phyloP scores from a whole-genome alignment of 2,888 invertebrate genomes.

The Steinernema carpocapsae region DNA sequence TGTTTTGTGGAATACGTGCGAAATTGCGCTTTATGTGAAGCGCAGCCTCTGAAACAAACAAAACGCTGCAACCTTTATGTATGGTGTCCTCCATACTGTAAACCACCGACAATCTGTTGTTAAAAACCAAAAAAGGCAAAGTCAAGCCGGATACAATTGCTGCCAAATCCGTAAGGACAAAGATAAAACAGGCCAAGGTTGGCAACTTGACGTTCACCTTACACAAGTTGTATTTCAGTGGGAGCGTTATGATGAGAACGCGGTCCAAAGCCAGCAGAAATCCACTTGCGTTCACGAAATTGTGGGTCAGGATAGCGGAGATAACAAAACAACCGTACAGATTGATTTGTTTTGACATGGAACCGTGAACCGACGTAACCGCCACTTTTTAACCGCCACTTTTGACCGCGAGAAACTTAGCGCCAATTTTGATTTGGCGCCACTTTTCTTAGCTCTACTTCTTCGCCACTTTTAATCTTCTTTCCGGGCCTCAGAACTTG shows the following conservation, averaged over 20 bases:
- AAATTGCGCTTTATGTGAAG: no score
- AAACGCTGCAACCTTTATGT: no score
- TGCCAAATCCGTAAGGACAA: background rate
- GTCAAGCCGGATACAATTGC: background rate
- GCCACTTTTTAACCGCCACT: no score
- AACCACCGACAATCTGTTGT: background rate
- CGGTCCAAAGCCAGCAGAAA: background rate
- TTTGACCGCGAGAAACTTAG: no score
- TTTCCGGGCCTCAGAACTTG: no score
- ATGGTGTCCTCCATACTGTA: background rate
- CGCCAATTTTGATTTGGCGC: no score
- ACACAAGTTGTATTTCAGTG: background rate
- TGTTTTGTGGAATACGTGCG: background rate
- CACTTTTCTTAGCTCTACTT: no score
- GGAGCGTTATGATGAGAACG: background rate
- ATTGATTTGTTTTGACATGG: no score
- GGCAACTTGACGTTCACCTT: background rate
- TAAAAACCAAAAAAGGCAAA: background rate
- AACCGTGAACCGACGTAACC: no score
- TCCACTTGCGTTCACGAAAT: conserved; percentile 3
- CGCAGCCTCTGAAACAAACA: no score
- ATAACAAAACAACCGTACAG: background rate
- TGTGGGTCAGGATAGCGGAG: background rate
- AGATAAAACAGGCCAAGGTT: background rate
- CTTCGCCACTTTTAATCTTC: no score